Percentiles rank a stretch among this genome's conserved stretches.
These are phyloP conservation scores for Heliothis peltigera DNA, from an alignment of 2,888 invertebrate species.

Conservation along the genomic window DNA sequence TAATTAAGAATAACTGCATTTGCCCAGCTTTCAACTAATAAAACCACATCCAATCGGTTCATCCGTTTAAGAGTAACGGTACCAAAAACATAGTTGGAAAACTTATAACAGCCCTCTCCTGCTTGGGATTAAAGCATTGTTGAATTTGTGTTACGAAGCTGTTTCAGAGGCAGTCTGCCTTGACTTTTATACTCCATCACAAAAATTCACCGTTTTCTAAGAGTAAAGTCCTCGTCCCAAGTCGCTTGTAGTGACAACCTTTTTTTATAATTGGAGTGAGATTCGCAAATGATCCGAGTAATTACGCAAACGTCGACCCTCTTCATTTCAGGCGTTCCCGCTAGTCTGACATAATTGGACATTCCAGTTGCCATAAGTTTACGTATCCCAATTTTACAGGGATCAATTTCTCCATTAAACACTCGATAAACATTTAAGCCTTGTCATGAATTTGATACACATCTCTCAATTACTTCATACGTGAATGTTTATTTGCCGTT, in stretches of 20 bases:
- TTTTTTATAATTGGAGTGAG: conserved; percentile 86
- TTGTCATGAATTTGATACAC: conserved; percentile 33
- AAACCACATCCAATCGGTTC: too few species aligned
- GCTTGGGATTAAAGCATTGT: too few species aligned
- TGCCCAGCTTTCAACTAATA: too few species aligned
- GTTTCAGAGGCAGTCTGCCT: conserved; percentile 56
- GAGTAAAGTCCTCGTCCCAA: conserved; percentile 71
- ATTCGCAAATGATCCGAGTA: conserved; percentile 88
- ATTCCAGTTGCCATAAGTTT: conserved; percentile 71
- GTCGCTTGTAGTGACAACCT: conserved; percentile 81
- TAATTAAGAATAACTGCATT: conserved; percentile 9
- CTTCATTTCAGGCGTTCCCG: conserved; percentile 82
- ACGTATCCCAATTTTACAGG: conserved; percentile 68
- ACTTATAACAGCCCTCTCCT: too few species aligned
- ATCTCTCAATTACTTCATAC: conserved; percentile 10
- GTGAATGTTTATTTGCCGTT: conserved; percentile 18
- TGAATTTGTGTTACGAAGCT: conserved; percentile 25
- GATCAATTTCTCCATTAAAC: conserved; percentile 63
- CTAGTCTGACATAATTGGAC: conserved; percentile 79
- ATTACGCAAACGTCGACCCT: conserved; percentile 89
- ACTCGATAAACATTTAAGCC: conserved; percentile 44
- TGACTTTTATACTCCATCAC: conserved; percentile 73
- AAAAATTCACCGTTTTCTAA: conserved; percentile 70
- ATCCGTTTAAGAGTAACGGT: too few species aligned
- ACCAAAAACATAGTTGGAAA: too few species aligned